A percentile compares a stretch with the other conserved stretches of the same genome.
These are phyloP conservation scores for Canis aureus DNA, from an alignment of 2,113 vertebrate genomes.

Conservation along the genomic window DNA sequence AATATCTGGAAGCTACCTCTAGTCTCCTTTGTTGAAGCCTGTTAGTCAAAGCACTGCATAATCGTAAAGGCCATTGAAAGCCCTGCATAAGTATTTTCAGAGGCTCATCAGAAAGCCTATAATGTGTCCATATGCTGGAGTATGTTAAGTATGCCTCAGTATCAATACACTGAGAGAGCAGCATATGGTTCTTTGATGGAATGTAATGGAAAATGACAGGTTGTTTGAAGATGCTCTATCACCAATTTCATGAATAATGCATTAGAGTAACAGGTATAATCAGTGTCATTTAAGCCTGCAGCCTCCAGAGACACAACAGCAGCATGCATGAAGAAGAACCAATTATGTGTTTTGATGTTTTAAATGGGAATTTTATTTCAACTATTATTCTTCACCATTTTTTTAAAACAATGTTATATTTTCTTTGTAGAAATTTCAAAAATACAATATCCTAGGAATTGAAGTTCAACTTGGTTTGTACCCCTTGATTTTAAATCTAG, in stretches of 20 bases:
- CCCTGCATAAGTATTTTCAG: slow-evolving; percentile 71
- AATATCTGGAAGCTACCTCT: neutral
- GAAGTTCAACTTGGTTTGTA: neutral
- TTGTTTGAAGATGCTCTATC: slow-evolving; percentile 90
- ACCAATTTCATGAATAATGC: slow-evolving; percentile 92
- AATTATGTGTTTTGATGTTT: slow-evolving; percentile 61
- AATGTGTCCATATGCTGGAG: slow-evolving; percentile 69
- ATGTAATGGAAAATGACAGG: slow-evolving; percentile 93
- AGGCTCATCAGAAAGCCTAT: slow-evolving; percentile 76
- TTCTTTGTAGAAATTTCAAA: neutral
- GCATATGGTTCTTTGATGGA: slow-evolving; percentile 91
- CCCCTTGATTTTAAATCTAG: neutral
- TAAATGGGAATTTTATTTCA: slow-evolving; percentile 46
- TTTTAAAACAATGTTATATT: slow-evolving; percentile 1
- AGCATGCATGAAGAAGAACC: slow-evolving; percentile 78
- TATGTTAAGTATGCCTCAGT: slow-evolving; percentile 69
- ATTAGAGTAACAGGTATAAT: slow-evolving; percentile 90
- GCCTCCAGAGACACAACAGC: slow-evolving; percentile 81
- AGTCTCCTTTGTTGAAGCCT: slow-evolving; percentile 1
- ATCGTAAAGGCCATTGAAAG: slow-evolving; percentile 78
- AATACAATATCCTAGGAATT: neutral
- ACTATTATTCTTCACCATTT: slow-evolving; percentile 10
- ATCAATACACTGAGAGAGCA: slow-evolving; percentile 79
- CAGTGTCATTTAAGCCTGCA: slow-evolving; percentile 90
- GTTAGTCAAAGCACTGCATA: slow-evolving; percentile 70